Conservation (phyloP, 2,888 invertebrate species). For the Tiliacea aurago region DNA sequence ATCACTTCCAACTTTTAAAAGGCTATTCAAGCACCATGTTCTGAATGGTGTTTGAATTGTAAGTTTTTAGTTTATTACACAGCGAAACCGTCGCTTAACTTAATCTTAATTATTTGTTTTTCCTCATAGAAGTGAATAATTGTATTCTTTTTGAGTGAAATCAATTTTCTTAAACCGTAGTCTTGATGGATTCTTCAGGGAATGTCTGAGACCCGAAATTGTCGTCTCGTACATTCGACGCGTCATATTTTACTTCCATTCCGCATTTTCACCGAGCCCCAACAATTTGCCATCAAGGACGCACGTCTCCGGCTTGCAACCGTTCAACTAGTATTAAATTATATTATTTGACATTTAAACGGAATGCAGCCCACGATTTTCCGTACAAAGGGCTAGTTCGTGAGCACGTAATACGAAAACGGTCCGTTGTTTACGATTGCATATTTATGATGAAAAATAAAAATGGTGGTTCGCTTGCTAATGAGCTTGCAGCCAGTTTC, state of each 20-base stretch:
- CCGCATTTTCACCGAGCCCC: slow-evolving; percentile 9
- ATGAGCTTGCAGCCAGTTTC: background rate
- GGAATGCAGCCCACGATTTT: slow-evolving; percentile 55
- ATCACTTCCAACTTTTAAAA: too few species aligned
- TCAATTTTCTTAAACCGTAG: too few species aligned
- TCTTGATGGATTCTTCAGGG: too few species aligned
- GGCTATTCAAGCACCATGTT: too few species aligned
- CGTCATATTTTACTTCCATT: background rate
- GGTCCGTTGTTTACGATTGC: slow-evolving; percentile 13
- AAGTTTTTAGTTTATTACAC: too few species aligned
- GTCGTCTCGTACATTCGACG: too few species aligned
- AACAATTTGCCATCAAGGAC: slow-evolving; percentile 37
- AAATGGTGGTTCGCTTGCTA: background rate
- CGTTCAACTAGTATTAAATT: slow-evolving; percentile 45
- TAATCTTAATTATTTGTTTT: too few species aligned
- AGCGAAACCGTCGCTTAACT: too few species aligned
- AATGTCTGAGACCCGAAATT: too few species aligned
- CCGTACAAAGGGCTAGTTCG: slow-evolving; percentile 30
- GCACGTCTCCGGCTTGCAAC: slow-evolving; percentile 19
- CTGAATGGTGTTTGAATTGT: too few species aligned
- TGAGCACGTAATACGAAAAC: slow-evolving; percentile 32
- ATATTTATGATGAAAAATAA: background rate
- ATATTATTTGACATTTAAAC: slow-evolving; percentile 63
- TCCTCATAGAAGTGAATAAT: too few species aligned
- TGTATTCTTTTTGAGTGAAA: too few species aligned